These are phyloP conservation scores for Leptosomus discolor DNA, from an alignment of 2,113 vertebrate species.

Conservation along the genomic window DNA sequence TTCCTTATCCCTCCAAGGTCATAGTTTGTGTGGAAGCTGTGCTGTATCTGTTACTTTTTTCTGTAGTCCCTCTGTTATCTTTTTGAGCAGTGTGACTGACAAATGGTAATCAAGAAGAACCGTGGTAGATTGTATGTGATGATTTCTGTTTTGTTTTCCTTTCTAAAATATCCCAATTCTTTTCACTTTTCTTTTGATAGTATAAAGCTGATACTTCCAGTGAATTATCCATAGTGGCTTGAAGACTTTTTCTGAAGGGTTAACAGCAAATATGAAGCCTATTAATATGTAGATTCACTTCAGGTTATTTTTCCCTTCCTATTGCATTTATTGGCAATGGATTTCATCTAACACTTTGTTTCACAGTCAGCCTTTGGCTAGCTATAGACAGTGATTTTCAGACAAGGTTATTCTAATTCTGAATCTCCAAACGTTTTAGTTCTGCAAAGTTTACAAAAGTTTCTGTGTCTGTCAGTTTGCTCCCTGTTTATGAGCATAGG, in stretches of 20 bases:
- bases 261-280: not conserved
- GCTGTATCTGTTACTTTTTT: not conserved
- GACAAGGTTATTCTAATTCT: not conserved
- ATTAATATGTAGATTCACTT: not conserved
- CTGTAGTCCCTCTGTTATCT: not conserved
- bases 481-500: not conserved
- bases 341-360: not conserved
- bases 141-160: not conserved
- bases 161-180: not conserved
- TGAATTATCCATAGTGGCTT: not conserved
- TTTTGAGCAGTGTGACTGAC: not conserved
- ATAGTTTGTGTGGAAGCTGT: not conserved
- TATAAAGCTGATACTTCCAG: not conserved
- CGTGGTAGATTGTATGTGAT: rapidly evolving
- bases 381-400: not conserved
- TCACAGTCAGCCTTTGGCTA: not conserved
- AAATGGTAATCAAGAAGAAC: not conserved
- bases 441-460: not conserved
- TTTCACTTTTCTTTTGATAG: not conserved
- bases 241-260: not conserved
- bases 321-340: not conserved
- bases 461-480: not conserved
- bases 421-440: not conserved
- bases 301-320: not conserved
- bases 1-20: not conserved